Evolutionary conservation across 1,140 invertebrate species (phyloP).

Genomic region (Drosophila funebris): DNA sequence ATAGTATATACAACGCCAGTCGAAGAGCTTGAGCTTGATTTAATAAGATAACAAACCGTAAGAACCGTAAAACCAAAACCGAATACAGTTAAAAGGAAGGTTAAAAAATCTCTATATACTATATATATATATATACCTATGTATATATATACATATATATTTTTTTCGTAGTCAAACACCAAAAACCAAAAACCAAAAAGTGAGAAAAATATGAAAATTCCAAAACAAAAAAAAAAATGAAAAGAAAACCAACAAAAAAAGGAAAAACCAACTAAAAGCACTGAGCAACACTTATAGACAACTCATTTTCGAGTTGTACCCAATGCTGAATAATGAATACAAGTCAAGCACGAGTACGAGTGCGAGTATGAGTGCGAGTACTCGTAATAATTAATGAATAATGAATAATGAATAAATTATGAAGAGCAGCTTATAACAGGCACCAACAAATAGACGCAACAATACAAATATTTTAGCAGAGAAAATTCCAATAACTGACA

Average conservation of each 20-base stretch:
- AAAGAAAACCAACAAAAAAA: neutral
- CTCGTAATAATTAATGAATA: constrained; percentile 37
- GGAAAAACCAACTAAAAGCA: constrained; percentile 58
- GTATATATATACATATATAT: constrained; percentile 29
- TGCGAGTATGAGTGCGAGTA: too few species aligned
- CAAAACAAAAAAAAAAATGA: too few species aligned
- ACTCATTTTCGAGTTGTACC: constrained; percentile 70
- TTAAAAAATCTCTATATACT: constrained; percentile 43
- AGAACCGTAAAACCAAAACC: constrained; percentile 10
- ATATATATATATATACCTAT: constrained; percentile 22
- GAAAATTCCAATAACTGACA: constrained; percentile 26
- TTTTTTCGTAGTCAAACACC: constrained; percentile 32
- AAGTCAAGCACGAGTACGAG: constrained; percentile 34
- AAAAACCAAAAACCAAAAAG: constrained; percentile 19
- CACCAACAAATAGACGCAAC: constrained; percentile 51
- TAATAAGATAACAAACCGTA: too few species aligned
- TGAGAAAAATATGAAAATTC: too few species aligned
- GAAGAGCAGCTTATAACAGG: constrained; percentile 64
- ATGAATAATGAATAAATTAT: constrained; percentile 34
- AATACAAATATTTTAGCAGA: constrained; percentile 66
- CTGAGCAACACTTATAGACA: constrained; percentile 66
- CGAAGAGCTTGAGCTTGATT: constrained; percentile 42
- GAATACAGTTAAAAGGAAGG: constrained; percentile 33
- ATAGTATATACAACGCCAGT: constrained; percentile 6
- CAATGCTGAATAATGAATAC: constrained; percentile 69